Evolutionary conservation across 2,113 vertebrate species (phyloP).

Genomic region (Nannobrachium achirus): DNA sequence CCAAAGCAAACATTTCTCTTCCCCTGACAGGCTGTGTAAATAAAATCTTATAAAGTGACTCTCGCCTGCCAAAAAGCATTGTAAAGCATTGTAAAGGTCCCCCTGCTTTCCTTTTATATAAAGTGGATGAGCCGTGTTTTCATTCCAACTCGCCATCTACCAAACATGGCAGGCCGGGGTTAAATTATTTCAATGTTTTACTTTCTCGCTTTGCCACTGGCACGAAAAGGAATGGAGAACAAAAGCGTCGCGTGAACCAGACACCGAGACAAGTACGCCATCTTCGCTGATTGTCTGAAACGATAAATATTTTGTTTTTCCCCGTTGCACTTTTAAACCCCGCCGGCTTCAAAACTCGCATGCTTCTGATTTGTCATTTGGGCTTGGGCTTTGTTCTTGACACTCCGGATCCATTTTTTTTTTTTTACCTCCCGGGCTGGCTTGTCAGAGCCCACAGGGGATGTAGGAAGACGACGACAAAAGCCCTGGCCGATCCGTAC

Average conservation of each 20-base stretch:
- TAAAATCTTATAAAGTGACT: conserved; percentile 73
- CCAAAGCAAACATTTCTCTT: conserved; percentile 72
- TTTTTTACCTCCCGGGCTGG: conserved; percentile 60
- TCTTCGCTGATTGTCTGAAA: conserved; percentile 60
- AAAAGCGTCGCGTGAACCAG: conserved; percentile 63
- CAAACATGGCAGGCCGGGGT: conserved; percentile 71
- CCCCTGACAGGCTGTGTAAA: conserved; percentile 76
- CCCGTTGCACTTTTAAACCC: conserved; percentile 59
- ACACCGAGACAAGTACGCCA: conserved; percentile 56
- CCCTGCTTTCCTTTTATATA: conserved; percentile 62
- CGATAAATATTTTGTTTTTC: conserved; percentile 65
- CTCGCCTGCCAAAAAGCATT: conserved; percentile 69
- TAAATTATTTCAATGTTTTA: conserved; percentile 74
- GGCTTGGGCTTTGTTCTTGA: conserved; percentile 51
- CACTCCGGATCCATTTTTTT: conserved; percentile 60
- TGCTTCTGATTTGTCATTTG: conserved; percentile 64
- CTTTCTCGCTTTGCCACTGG: conserved; percentile 63
- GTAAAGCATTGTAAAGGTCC: conserved; percentile 67
- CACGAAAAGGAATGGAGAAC: conserved; percentile 65
- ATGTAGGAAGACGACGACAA: conserved; percentile 37
- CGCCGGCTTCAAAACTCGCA: conserved; percentile 43
- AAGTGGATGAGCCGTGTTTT: conserved; percentile 72
- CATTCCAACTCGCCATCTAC: conserved; percentile 61
- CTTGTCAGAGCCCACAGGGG: conserved; percentile 55
- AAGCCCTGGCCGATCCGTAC: conserved; percentile 56